These are phyloP conservation scores for Oligia latruncula DNA, from an alignment of 2,888 invertebrate genomes.

Conservation along the genomic window DNA sequence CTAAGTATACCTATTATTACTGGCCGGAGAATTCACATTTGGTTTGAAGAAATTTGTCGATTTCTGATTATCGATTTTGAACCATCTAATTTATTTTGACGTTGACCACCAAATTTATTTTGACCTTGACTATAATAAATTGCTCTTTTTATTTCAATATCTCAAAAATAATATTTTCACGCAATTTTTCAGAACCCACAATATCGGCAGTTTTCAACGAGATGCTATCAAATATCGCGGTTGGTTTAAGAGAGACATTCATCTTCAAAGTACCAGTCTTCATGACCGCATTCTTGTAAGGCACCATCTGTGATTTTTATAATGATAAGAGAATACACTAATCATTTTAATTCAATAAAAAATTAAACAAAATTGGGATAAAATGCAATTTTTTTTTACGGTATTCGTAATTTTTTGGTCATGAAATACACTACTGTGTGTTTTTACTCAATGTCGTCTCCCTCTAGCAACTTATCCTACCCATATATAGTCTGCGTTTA, in stretches of 20 bases:
- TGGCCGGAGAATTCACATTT: neutral
- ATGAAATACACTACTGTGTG: neutral
- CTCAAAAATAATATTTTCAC: neutral
- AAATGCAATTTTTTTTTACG: neutral
- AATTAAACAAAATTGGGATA: neutral
- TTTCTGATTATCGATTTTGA: neutral
- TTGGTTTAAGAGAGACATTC: slow-evolving; percentile 14
- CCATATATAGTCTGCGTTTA: neutral
- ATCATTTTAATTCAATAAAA: too few relatives aligned
- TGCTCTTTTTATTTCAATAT: neutral
- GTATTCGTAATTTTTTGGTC: neutral
- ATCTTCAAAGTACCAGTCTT: slow-evolving; percentile 30
- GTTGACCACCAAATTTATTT: neutral
- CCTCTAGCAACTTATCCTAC: neutral
- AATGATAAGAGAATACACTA: neutral
- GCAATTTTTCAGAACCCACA: slow-evolving; percentile 11
- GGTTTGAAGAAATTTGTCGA: neutral
- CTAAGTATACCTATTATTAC: neutral
- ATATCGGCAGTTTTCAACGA: slow-evolving; percentile 8
- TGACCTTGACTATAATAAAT: too few relatives aligned
- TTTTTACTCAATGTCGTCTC: neutral
- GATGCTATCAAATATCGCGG: slow-evolving; percentile 5
- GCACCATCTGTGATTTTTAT: slow-evolving; percentile 37
- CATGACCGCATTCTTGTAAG: slow-evolving; percentile 33
- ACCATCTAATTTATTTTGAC: neutral